Conservation (phyloP, 2,888 invertebrate genomes). For the Xestia ashworthii region DNA sequence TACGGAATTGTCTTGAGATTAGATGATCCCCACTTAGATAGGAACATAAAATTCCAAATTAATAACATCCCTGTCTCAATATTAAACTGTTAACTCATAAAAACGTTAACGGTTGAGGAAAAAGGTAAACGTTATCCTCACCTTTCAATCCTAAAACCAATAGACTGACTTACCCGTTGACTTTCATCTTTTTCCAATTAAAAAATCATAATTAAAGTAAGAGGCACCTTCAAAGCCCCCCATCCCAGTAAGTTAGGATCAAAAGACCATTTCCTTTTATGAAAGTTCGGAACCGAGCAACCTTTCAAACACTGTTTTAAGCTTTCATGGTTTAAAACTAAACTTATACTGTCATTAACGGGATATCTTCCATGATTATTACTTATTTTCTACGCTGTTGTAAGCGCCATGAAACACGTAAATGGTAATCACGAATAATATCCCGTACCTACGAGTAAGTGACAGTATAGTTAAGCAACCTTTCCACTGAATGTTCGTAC, state of each 20-base stretch:
- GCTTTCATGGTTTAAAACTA: no score
- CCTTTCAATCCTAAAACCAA: neutral
- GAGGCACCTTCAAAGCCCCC: neutral
- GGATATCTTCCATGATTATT: no score
- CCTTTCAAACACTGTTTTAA: no score
- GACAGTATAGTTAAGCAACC: neutral
- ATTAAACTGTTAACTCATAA: neutral
- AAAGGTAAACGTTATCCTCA: neutral
- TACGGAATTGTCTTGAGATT: no score
- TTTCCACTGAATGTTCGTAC: neutral
- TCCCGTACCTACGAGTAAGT: no score
- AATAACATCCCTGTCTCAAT: neutral
- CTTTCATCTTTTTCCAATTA: neutral
- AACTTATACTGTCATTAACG: no score
- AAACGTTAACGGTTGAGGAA: neutral
- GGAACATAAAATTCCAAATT: no score
- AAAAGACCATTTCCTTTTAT: constrained; percentile 15
- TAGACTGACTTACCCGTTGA: neutral
- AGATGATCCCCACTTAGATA: no score
- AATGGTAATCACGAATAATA: no score
- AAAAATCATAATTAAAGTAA: constrained; percentile 10
- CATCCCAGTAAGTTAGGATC: neutral
- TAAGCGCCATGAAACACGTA: no score
- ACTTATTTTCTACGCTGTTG: no score
- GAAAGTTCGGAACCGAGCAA: neutral